These are phyloP conservation scores for Sturmia bella DNA, from an alignment of 2,888 invertebrate species.

Conservation along the genomic window DNA sequence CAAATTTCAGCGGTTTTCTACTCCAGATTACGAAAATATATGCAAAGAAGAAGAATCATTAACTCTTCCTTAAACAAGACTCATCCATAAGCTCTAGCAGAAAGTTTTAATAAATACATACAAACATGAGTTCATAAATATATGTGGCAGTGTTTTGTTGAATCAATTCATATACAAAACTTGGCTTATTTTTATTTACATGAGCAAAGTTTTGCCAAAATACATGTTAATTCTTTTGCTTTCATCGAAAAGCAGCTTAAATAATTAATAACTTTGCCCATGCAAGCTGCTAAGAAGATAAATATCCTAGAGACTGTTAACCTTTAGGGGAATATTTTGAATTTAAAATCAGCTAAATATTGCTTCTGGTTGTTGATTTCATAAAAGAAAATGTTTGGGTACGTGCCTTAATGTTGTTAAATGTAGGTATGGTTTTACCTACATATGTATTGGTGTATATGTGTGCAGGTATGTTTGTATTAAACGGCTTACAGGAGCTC, in stretches of 20 bases:
- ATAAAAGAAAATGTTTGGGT: slow-evolving; percentile 21
- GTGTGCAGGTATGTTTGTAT: background rate
- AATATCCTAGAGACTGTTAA: slow-evolving; percentile 12
- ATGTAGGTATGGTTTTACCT: background rate
- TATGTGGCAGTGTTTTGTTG: no score
- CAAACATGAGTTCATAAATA: no score
- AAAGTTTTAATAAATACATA: no score
- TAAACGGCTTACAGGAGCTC: no score
- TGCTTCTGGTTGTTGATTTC: background rate
- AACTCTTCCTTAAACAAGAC: no score
- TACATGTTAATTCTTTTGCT: background rate
- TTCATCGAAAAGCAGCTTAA: background rate
- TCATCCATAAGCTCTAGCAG: no score
- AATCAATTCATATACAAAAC: no score
- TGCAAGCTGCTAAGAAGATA: background rate
- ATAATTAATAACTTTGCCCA: slow-evolving; percentile 9
- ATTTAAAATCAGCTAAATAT: slow-evolving; percentile 23
- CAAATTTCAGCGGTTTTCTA: no score
- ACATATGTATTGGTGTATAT: background rate
- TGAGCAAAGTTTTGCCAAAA: no score
- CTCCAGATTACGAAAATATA: no score
- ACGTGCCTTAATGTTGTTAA: slow-evolving; percentile 5
- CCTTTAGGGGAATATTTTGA: slow-evolving; percentile 10
- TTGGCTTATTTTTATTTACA: background rate
- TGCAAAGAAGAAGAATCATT: no score